Evolutionary conservation across 2,797 vertebrate genomes (phyloP), one percentile per base, ranked within the genome.

Genomic region (Phalloptychus januarius): DNA sequence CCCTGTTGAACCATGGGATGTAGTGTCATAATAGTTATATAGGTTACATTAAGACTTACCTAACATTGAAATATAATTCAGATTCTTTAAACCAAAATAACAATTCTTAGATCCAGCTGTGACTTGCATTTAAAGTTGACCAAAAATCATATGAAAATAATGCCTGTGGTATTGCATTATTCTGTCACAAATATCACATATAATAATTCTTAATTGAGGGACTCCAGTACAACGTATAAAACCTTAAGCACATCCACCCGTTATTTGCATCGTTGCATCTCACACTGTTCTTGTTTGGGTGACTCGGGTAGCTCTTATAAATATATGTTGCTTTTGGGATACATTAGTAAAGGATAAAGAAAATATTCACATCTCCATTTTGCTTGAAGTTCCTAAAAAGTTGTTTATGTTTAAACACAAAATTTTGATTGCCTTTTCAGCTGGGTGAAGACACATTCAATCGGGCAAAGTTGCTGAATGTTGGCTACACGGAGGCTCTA

Each of bases 381-480:
- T 61, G 6, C 8, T 38, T 67, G 38, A 67, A 16, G 11, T 12
- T 42, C 16, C 0, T 12, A 42, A 3, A 72, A 3, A 18, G 0
- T 23, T 50, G 2, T 70, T 25, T n/a, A 1, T n/a, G 28, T 71
- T 33, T 70, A 23, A 38, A 75, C 0, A 75, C 0, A 7, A 42
- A 52, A n/a, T 52, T 58, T 7, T 50, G 2, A 79, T 33, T 83
- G n/a, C 71, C 33, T 88, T 72, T 82, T 7, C 93, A 99, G 98
- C 93, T 97, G 1, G 98, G 98, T 0, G 98, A 99, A 87, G 98
- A 98, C 77, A 99, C 97, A 10, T 99, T 99, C 89, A 99, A 99
- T 87, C 95, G 98, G 38, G 98, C 98, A 91, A 99, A 99, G 92
- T 92, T 99, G 89, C 90, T 99, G 90, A 99, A 99, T 0, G 96